Percentiles rank a stretch among this genome's conserved stretches.
Evolutionary conservation across 2,113 vertebrate species (phyloP).

Genomic region (Pheucticus melanocephalus): DNA sequence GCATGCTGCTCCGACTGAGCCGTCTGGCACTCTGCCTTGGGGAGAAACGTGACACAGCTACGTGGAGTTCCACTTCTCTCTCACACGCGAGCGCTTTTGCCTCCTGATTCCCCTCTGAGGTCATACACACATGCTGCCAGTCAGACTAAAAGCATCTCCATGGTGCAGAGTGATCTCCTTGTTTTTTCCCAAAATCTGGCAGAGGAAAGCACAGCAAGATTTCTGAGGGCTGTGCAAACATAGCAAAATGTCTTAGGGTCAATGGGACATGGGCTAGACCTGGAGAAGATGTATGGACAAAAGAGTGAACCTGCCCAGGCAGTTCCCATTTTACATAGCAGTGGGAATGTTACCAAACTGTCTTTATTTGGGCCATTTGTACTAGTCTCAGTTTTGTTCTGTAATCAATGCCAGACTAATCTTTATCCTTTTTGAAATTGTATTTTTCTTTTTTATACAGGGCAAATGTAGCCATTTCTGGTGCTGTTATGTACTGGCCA

Average conservation of each 20-base stretch:
- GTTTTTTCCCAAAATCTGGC: not conserved
- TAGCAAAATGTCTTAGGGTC: not conserved
- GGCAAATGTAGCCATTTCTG: not conserved
- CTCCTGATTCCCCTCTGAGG: not conserved
- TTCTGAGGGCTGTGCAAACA: not conserved
- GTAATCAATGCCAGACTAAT: not conserved
- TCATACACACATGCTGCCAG: rapidly evolving
- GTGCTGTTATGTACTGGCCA: not conserved
- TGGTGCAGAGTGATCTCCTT: not conserved
- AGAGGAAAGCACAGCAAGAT: not conserved
- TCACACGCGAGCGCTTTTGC: not conserved
- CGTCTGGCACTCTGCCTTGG: not conserved
- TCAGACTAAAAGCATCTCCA: not conserved
- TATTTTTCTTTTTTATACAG: not conserved
- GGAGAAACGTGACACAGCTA: not conserved
- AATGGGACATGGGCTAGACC: not conserved
- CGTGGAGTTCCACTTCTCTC: not conserved
- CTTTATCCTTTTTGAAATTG: not conserved
- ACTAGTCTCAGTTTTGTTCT: not conserved
- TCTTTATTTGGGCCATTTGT: not conserved
- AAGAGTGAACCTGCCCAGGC: not conserved
- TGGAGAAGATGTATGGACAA: not conserved
- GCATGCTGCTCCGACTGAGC: rapidly evolving
- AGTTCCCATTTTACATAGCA: not conserved
- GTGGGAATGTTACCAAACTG: not conserved